Percentiles rank a stretch among this genome's conserved stretches.
Conservation (phyloP, 2,113 vertebrate genomes). For the Cyanoderma ruficeps region DNA sequence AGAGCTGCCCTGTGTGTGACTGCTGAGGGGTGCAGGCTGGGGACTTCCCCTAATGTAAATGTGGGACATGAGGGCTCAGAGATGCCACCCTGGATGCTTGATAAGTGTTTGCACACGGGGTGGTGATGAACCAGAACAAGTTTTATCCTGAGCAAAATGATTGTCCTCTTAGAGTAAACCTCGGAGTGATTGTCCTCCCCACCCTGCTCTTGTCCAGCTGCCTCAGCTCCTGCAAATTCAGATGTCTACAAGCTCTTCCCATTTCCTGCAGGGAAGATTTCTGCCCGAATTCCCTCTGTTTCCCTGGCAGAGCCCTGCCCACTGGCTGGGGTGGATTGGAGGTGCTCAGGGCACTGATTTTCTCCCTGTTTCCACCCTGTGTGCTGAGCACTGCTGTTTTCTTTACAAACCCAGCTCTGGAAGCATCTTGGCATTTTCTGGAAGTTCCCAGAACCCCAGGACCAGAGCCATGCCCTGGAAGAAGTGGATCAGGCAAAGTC, state of each 20-base stretch:
- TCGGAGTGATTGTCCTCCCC: neutral
- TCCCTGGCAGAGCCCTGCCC: neutral
- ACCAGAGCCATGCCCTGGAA: neutral
- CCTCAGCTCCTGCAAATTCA: neutral
- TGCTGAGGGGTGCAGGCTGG: neutral
- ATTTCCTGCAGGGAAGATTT: neutral
- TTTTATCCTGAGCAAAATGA: neutral
- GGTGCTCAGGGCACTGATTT: neutral
- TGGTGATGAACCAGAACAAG: neutral
- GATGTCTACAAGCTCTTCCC: neutral
- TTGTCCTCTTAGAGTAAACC: neutral
- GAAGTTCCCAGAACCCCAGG: neutral
- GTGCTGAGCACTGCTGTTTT: neutral
- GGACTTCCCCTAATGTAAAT: neutral
- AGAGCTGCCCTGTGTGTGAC: neutral
- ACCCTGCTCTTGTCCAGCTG: neutral
- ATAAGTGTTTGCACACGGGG: fast-evolving
- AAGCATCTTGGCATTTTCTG: neutral
- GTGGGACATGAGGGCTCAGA: neutral
- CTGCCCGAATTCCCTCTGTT: neutral
- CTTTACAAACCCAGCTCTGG: neutral
- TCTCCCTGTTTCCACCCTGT: neutral
- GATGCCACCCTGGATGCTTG: neutral
- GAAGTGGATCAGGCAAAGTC: neutral
- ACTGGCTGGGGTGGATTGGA: neutral